Evolutionary conservation across 64 coral and sea anemone species (phyloP), one percentile per base, ranked within the genome.

Genomic region (Stylophora pistillata): DNA sequence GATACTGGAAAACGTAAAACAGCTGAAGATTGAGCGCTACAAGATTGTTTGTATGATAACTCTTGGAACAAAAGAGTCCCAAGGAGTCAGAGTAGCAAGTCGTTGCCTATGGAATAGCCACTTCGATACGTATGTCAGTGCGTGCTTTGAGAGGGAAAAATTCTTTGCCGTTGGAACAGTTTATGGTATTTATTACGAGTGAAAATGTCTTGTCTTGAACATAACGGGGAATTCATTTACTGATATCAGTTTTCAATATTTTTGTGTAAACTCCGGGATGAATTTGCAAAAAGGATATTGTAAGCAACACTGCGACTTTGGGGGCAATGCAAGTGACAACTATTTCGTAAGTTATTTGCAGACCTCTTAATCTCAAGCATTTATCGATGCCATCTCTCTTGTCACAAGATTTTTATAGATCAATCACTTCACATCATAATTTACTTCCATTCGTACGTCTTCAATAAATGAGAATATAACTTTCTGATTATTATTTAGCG

Each of bases 101-200:
- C 88, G 88, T 2, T 94, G 93, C 73, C 72, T 94, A 53, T 94
- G 93, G 93, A 87, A 86, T 76, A 47, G 65, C 7, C 74, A 94
- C 61, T 69, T 83, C 47, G 93, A 94, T 90, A 79, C 88, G 1
- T 86, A 32, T 73, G 88, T 86, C 5, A 78, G 60, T 23, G 93
- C 56, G 79, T 70, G 76, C 30, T 86, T 90, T 15, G 88, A 94
- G 18, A 72, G 56, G 16, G 32, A 78, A 14, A 17, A 83, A n/a
- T 78, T 94, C 28, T 94, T 86, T 74, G 93, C 93, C 25, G 69
- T 94, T 37, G 88, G 86, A 23, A 90, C 82, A 25, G 88, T 94
- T 0, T 94, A 94, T 55, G 93, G 87, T 14, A 37, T 90, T 32
- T 94, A 90, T 79, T 90, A 60, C 33, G 93, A 94, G 74, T 94